phyloP scores from a whole-genome alignment of 2,797 vertebrate genomes.

The Cuculus canorus region DNA sequence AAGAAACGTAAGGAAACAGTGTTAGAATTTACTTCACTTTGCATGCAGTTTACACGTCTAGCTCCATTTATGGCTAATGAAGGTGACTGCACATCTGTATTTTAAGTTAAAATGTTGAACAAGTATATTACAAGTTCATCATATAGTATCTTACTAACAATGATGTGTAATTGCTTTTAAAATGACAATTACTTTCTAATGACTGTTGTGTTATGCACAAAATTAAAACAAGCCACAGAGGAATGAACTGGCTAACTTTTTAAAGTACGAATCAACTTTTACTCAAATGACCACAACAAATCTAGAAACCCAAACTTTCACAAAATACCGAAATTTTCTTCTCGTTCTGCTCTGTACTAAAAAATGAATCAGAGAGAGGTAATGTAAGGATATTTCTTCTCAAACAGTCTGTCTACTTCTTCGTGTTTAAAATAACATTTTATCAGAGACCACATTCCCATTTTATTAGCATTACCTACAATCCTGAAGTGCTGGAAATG shows the following conservation, averaged over 20 bases:
- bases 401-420: neutral
- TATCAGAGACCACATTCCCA: fast-evolving
- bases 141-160: neutral
- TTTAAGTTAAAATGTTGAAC: neutral
- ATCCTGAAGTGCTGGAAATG: neutral
- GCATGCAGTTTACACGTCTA: neutral
- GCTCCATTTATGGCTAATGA: neutral
- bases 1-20: neutral
- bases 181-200: neutral
- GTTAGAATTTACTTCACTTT: neutral
- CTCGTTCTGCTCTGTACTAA: neutral
- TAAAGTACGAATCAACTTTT: neutral
- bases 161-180: neutral
- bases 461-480: neutral
- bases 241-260: neutral
- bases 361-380: neutral
- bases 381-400: neutral
- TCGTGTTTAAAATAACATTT: neutral
- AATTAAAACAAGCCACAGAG: neutral
- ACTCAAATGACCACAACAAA: fast-evolving
- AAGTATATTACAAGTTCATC: neutral
- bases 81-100: neutral
- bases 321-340: neutral
- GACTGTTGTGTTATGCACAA: neutral
- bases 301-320: neutral